These are phyloP conservation scores for Drosophila sturtevanti DNA, from an alignment of 1,140 invertebrate species.

Conservation along the genomic window DNA sequence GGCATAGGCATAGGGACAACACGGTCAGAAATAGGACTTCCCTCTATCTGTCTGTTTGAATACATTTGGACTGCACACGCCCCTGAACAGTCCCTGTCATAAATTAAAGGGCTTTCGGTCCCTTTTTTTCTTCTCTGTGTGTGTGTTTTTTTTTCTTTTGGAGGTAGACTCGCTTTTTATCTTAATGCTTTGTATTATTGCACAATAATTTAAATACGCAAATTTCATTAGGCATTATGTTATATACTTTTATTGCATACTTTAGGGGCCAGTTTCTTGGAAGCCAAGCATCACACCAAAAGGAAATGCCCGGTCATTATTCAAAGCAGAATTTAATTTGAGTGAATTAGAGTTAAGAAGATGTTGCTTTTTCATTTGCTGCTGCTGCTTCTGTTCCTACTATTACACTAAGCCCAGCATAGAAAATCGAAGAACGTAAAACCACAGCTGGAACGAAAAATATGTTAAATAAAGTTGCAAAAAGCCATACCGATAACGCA, in stretches of 20 bases:
- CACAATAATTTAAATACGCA: slow-evolving; percentile 69
- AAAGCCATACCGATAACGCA: slow-evolving; percentile 35
- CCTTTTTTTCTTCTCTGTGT: slow-evolving; percentile 18
- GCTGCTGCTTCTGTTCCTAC: not conserved
- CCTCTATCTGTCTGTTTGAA: slow-evolving; percentile 12
- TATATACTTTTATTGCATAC: slow-evolving; percentile 71
- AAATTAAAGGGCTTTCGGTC: slow-evolving; percentile 56
- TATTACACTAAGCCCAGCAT: not conserved
- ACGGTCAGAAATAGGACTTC: not conserved
- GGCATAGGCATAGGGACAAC: not conserved
- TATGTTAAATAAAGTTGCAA: slow-evolving; percentile 1
- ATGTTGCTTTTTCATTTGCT: not conserved
- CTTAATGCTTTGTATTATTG: slow-evolving; percentile 51
- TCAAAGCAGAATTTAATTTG: slow-evolving; percentile 37
- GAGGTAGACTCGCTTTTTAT: slow-evolving; percentile 41
- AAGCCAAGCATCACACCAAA: not conserved
- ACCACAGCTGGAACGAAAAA: slow-evolving; percentile 29
- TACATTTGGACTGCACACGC: slow-evolving; percentile 29
- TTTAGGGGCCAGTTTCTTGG: slow-evolving; percentile 28
- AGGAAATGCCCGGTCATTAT: slow-evolving; percentile 47
- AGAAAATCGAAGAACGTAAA: slow-evolving; percentile 6
- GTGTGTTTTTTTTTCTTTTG: slow-evolving; percentile 29
- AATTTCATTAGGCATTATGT: slow-evolving; percentile 65
- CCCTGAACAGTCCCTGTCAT: slow-evolving; percentile 39
- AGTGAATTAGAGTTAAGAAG: slow-evolving; percentile 8